Percentiles rank a stretch among this genome's conserved stretches.
These are phyloP conservation scores for Epizoanthus stellaris DNA, from an alignment of 92 coral and sea anemone genomes.

Conservation along the genomic window DNA sequence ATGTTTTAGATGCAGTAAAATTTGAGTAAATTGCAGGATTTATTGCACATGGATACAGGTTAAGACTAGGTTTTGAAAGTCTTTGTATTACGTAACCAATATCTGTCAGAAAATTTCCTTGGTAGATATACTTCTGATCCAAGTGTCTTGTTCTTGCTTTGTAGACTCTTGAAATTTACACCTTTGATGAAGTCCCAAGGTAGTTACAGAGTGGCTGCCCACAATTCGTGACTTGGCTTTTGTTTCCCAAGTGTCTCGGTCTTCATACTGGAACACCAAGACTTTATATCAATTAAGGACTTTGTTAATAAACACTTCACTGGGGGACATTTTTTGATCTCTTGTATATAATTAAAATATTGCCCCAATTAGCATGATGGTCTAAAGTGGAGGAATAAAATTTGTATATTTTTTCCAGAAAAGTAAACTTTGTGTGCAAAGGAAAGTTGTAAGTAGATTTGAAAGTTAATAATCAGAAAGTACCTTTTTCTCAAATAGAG, in stretches of 20 bases:
- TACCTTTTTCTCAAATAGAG: slow-evolving; percentile 29
- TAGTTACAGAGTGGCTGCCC: slow-evolving; percentile 52
- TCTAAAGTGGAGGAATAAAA: too few relatives aligned
- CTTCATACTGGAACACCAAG: slow-evolving; percentile 35
- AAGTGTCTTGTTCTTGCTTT: slow-evolving; percentile 74
- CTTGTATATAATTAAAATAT: too few relatives aligned
- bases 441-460: background rate
- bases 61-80: background rate
- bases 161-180: slow-evolving; percentile 60
- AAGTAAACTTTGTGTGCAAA: background rate
- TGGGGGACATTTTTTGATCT: background rate
- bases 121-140: slow-evolving; percentile 57
- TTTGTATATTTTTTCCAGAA: too few relatives aligned
- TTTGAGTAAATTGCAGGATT: too few relatives aligned
- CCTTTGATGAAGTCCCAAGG: slow-evolving; percentile 47
- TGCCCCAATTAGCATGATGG: too few relatives aligned
- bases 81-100: background rate
- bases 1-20: too few relatives aligned
- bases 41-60: background rate
- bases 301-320: background rate
- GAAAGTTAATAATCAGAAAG: background rate
- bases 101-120: background rate
- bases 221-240: slow-evolving; percentile 37
- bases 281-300: slow-evolving; percentile 3
- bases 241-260: slow-evolving; percentile 34